phyloP scores from a whole-genome alignment of 2,888 invertebrate species.

The Morpho deidamia region DNA sequence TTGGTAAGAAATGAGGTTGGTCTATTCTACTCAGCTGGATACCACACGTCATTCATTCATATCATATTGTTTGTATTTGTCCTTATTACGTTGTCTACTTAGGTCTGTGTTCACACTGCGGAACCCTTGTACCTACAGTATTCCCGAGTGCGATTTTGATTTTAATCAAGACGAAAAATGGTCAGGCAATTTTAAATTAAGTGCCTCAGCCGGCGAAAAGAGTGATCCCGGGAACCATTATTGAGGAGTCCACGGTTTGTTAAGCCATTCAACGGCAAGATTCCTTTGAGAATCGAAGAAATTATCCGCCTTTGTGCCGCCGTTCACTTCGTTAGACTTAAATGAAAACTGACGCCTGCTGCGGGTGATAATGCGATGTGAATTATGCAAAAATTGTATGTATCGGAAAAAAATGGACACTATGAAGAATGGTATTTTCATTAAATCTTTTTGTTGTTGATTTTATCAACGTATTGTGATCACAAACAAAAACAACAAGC shows the following conservation, averaged over 20 bases:
- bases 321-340: constrained; percentile 12
- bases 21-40: no score
- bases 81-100: no score
- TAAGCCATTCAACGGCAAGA: constrained; percentile 15
- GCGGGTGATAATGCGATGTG: constrained; percentile 2
- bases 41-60: no score
- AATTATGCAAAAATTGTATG: background rate
- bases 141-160: background rate
- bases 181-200: background rate
- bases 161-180: background rate
- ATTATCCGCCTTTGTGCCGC: constrained; percentile 15
- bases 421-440: no score
- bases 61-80: no score
- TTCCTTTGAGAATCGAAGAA: constrained; percentile 12
- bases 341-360: constrained; percentile 12
- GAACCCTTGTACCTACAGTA: no score
- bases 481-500: no score
- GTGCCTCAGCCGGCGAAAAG: background rate
- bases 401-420: background rate
- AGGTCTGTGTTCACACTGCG: no score
- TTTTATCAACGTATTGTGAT: no score
- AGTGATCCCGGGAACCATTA: constrained; percentile 2
- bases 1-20: no score
- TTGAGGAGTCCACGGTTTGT: constrained; percentile 3
- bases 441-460: no score